Evolutionary conservation across 2,888 invertebrate genomes (phyloP).

Genomic region (Margaritifera margaritifera): DNA sequence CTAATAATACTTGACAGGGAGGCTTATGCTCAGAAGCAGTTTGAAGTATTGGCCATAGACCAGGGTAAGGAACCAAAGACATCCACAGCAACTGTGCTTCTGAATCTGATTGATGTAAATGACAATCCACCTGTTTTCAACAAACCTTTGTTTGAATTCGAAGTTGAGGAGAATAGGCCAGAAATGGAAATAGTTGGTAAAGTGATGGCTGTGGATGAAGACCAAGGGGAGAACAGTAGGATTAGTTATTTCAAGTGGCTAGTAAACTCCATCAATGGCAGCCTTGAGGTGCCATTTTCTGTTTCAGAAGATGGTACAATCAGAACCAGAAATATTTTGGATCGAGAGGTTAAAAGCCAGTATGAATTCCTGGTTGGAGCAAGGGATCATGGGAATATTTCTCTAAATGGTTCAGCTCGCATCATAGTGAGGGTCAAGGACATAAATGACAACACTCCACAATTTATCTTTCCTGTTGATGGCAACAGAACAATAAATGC

Average conservation of each 20-base stretch:
- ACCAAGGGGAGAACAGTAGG: slow-evolving; percentile 92
- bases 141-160: slow-evolving; percentile 81
- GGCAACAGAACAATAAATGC: slow-evolving; percentile 55
- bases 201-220: slow-evolving; percentile 92
- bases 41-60: slow-evolving; percentile 46
- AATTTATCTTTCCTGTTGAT: slow-evolving; percentile 56
- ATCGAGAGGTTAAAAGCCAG: slow-evolving; percentile 88
- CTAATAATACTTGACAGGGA: slow-evolving; percentile 42
- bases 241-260: slow-evolving; percentile 74
- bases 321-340: slow-evolving; percentile 86
- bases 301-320: slow-evolving; percentile 80
- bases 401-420: slow-evolving; percentile 86
- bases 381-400: slow-evolving; percentile 79
- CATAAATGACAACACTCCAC: slow-evolving; percentile 94
- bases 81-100: slow-evolving; percentile 40
- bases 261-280: slow-evolving; percentile 76
- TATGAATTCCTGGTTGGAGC: slow-evolving; percentile 90
- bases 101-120: slow-evolving; percentile 44
- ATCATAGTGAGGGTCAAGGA: slow-evolving; percentile 96
- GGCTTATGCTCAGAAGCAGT: slow-evolving; percentile 27
- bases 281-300: slow-evolving; percentile 75
- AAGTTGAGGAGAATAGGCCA: slow-evolving; percentile 89
- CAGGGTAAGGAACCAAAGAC: slow-evolving; percentile 36
- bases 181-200: slow-evolving; percentile 91
- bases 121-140: slow-evolving; percentile 43